These are phyloP conservation scores for Drosophila orosa DNA, from an alignment of 1,140 invertebrate genomes.

Conservation along the genomic window DNA sequence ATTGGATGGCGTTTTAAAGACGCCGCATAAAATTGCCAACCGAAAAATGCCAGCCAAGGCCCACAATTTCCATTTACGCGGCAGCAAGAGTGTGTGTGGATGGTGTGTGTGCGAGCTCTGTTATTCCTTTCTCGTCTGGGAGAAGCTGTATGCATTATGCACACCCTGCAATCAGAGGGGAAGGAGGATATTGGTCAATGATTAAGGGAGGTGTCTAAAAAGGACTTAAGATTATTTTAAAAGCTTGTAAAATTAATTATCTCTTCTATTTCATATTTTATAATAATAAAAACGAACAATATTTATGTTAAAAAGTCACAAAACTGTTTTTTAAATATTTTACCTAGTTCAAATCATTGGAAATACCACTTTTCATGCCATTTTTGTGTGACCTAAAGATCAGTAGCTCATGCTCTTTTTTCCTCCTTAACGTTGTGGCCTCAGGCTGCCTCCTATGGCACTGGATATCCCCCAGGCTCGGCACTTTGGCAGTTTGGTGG, in stretches of 20 bases:
- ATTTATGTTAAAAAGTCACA: no score
- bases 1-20: conserved; percentile 60
- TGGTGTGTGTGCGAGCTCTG: conserved; percentile 20
- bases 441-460: background rate
- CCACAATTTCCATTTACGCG: conserved; percentile 50
- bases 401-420: background rate
- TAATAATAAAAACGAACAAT: no score
- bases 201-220: no score
- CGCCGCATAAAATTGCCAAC: conserved; percentile 51
- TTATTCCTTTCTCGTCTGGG: conserved; percentile 41
- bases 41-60: conserved; percentile 51
- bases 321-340: background rate
- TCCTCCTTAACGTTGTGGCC: conserved; percentile 1
- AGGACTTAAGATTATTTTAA: background rate
- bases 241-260: background rate
- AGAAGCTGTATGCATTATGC: conserved; percentile 47
- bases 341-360: background rate
- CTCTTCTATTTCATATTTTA: background rate
- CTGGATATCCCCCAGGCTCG: conserved; percentile 39
- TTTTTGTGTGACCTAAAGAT: background rate
- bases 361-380: background rate
- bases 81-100: background rate
- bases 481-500: conserved; percentile 18
- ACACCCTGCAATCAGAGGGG: conserved; percentile 23
- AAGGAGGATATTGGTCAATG: conserved; percentile 2